Evolutionary conservation across 2,888 invertebrate species (phyloP).

Genomic region (Hydraecia micacea): DNA sequence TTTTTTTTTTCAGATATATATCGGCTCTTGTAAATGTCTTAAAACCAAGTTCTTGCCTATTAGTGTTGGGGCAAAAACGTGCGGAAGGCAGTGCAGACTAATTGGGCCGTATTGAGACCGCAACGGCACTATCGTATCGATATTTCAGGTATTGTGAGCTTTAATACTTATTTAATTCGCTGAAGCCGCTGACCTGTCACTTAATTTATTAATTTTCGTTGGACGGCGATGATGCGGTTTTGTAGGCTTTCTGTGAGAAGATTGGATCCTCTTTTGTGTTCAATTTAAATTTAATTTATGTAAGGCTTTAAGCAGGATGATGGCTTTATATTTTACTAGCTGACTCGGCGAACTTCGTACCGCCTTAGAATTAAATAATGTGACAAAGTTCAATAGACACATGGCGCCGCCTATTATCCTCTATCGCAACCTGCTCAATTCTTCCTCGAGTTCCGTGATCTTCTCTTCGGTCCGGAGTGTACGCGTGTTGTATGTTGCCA

Average conservation of each 20-base stretch:
- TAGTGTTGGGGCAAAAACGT: constrained; percentile 87
- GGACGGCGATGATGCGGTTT: not conserved
- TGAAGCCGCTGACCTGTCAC: constrained; percentile 67
- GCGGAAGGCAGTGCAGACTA: constrained; percentile 87
- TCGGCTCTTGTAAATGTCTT: constrained; percentile 75
- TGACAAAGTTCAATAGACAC: too few relatives aligned
- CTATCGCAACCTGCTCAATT: too few relatives aligned
- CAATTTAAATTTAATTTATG: constrained; percentile 28
- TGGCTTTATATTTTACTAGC: not conserved
- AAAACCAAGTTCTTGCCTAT: constrained; percentile 83
- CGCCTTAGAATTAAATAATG: too few relatives aligned
- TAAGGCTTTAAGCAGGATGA: constrained; percentile 20
- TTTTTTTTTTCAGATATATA: constrained; percentile 35
- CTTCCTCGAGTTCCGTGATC: too few relatives aligned
- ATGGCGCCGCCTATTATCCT: too few relatives aligned
- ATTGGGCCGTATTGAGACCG: constrained; percentile 87
- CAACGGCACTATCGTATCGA: constrained; percentile 76
- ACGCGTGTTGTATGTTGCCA: too few relatives aligned
- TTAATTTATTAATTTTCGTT: constrained; percentile 53
- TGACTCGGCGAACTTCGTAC: too few relatives aligned
- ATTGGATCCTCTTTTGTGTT: constrained; percentile 26
- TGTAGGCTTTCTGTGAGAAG: constrained; percentile 15
- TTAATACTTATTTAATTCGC: constrained; percentile 64
- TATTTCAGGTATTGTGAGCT: constrained; percentile 72
- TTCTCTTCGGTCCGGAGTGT: too few relatives aligned